A percentile compares a stretch with the other conserved stretches of the same genome.
These are phyloP conservation scores for Cylas formicarius DNA, from an alignment of 1,140 invertebrate genomes.

Conservation along the genomic window DNA sequence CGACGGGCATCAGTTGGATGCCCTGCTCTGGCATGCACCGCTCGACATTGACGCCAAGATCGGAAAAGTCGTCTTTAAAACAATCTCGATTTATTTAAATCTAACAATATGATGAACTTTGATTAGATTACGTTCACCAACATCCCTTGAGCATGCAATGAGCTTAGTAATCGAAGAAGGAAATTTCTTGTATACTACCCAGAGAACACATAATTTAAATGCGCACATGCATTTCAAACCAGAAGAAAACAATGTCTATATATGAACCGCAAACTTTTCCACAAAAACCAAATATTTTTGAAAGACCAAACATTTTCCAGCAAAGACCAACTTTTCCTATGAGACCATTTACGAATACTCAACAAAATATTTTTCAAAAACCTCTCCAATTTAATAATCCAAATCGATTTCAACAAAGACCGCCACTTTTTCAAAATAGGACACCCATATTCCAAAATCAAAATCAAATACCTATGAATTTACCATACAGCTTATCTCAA, in stretches of 20 bases:
- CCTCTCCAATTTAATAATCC: neutral
- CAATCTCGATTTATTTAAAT: neutral
- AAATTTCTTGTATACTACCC: slow-evolving; percentile 11
- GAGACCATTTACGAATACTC: neutral
- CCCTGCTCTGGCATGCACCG: too few relatives aligned
- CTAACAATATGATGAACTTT: neutral
- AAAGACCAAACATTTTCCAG: too few relatives aligned
- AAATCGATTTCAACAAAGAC: slow-evolving; percentile 3
- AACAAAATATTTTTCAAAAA: neutral
- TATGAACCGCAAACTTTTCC: too few relatives aligned
- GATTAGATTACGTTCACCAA: slow-evolving; percentile 5
- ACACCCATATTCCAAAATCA: too few relatives aligned
- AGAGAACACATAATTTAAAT: slow-evolving; percentile 7
- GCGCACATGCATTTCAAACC: too few relatives aligned
- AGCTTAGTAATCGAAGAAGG: slow-evolving; percentile 12
- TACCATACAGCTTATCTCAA: too few relatives aligned
- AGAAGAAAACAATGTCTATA: too few relatives aligned
- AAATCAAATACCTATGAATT: too few relatives aligned
- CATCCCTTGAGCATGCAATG: slow-evolving; percentile 7
- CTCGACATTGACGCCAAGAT: slow-evolving; percentile 7
- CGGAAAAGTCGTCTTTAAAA: slow-evolving; percentile 2
- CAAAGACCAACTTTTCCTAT: too few relatives aligned
- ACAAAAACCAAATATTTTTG: too few relatives aligned
- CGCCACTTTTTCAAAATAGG: neutral
- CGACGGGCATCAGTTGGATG: too few relatives aligned